Base-by-base conservation (phyloP, 2,888 invertebrate genomes). In the Tipula vernalis region DNA sequence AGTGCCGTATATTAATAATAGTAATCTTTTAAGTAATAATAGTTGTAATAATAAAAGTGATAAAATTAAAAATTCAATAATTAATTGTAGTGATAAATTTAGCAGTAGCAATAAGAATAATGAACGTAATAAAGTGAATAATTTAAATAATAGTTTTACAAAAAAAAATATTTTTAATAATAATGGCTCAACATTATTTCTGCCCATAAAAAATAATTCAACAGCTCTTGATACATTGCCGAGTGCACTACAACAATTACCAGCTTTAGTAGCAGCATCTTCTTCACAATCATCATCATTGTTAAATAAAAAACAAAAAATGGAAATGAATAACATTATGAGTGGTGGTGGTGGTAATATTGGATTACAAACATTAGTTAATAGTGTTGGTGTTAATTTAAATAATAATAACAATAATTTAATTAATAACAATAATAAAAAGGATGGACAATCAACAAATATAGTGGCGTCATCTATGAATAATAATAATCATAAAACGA, bases 181-280 rank as follows among this genome's bases (percentile, higher is more conserved):
- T 57, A 86, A n/a, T 86, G 71, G 71, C 18, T 84, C 86, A 88
- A 87, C 86, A 88, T 85, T 88, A 87, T 18, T 86, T 87, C 87
- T 87, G 87, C 85, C 86, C 85, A 86, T 86, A 87, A 86, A 87
- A 87, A n/a, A 86, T 87, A 51, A 85, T 87, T 41, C 44, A 28
- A n/a, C 85, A 86, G 47, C 86, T 51, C 44, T 86, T 87, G 86
- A 18, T 71, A 71, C 28, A 71, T 10, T 28, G 10, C 15, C n/a
- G 71, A 87, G 18, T 57, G 41, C 10, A 18, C 28, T 36, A n/a
- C 39, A 15, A 71, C 8, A 57, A 71, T 57, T 71, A 86, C 15
- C 83, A 18, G 71, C 28, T 39, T 86, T 86, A 87, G 4, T 71
- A 87, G 36, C 86, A 86, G 36, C 42, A 85, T 86, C 71, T 86